phyloP scores from a whole-genome alignment of 2,888 invertebrate species.

The Criorhina ranunculi region DNA sequence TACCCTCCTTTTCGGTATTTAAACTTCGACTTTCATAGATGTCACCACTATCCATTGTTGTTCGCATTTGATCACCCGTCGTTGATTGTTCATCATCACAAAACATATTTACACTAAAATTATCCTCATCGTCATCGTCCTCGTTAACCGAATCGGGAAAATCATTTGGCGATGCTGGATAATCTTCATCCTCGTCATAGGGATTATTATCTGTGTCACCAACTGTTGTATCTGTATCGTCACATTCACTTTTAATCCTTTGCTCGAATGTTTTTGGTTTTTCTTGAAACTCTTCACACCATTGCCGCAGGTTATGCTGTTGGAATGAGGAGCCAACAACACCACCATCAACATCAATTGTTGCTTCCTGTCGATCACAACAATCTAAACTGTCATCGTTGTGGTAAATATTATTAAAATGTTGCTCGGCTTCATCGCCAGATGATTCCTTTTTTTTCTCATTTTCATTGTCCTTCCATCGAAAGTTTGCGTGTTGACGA shows the following conservation, averaged over 20 bases:
- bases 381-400: conserved; percentile 49
- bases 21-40: conserved; percentile 18
- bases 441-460: conserved; percentile 7
- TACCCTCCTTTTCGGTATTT: conserved; percentile 28
- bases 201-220: conserved; percentile 34
- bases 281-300: conserved; percentile 36
- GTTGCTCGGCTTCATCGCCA: conserved; percentile 14
- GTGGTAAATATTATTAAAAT: conserved; percentile 1
- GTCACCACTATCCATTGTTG: background rate
- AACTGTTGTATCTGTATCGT: conserved; percentile 31
- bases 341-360: no score
- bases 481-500: background rate
- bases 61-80: conserved; percentile 13
- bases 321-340: background rate
- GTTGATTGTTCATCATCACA: conserved; percentile 45
- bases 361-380: conserved; percentile 2
- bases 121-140: conserved; percentile 52
- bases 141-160: conserved; percentile 50
- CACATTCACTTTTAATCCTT: conserved; percentile 48
- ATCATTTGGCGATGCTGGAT: conserved; percentile 56
- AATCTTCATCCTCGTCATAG: conserved; percentile 46
- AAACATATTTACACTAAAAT: conserved; percentile 47
- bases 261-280: conserved; percentile 3
- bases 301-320: conserved; percentile 15
- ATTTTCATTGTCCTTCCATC: conserved; percentile 11